These are phyloP conservation scores for Galago senegalensis DNA, from an alignment of 2,797 vertebrate species.

Conservation along the genomic window DNA sequence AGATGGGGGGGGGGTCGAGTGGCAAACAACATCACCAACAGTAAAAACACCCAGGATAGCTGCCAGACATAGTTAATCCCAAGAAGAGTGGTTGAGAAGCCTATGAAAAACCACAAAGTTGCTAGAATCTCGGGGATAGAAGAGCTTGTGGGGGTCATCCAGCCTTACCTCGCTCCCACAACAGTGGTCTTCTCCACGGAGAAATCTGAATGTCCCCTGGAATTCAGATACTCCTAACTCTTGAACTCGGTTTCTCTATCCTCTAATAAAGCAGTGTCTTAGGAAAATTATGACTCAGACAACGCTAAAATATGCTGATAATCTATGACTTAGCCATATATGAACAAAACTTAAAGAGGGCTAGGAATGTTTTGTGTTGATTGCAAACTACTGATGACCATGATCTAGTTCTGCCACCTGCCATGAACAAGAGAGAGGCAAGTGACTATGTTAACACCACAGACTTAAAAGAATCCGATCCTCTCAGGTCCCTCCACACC, in stretches of 20 bases:
- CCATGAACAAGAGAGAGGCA: not conserved
- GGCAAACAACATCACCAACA: not conserved
- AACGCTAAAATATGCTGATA: not conserved
- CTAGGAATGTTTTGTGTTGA: not conserved
- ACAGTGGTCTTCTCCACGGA: not conserved
- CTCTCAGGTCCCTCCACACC: not conserved
- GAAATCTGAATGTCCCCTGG: not conserved
- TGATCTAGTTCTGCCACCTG: not conserved
- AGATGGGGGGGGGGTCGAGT: too few species aligned
- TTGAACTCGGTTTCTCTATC: not conserved
- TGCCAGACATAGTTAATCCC: not conserved
- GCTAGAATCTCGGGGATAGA: not conserved
- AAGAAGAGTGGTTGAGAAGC: not conserved
- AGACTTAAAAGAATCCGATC: not conserved
- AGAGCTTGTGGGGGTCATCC: not conserved
- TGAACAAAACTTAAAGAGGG: not conserved
- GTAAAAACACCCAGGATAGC: not conserved
- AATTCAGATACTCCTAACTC: not conserved
- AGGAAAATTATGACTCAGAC: constrained; percentile 15
- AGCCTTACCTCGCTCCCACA: not conserved
- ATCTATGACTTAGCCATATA: not conserved
- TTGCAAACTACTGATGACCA: not conserved
- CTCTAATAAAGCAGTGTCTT: not conserved
- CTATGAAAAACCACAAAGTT: not conserved
- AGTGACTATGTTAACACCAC: not conserved